These are phyloP conservation scores for Peribatodes rhomboidaria DNA, from an alignment of 2,888 invertebrate genomes.

Conservation along the genomic window DNA sequence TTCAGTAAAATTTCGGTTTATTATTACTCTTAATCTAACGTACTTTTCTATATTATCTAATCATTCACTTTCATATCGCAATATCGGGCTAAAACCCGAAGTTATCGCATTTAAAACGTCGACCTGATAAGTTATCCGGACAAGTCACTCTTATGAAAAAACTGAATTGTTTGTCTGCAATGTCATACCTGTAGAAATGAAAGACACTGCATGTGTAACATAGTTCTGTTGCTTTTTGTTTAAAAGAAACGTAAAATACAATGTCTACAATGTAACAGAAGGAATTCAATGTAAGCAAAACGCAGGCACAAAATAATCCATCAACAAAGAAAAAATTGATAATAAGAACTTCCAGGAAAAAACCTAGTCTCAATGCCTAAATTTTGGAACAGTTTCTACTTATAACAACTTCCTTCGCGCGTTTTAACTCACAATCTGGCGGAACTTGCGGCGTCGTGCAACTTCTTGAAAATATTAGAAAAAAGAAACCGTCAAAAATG, in stretches of 20 bases:
- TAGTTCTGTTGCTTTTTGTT: neutral
- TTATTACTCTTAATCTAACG: neutral
- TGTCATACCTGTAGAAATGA: neutral
- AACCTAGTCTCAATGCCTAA: constrained; percentile 25
- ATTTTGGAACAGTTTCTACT: constrained; percentile 15
- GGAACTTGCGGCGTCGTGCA: neutral
- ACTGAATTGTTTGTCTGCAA: constrained; percentile 25
- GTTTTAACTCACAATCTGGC: constrained; percentile 28
- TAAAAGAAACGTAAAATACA: neutral
- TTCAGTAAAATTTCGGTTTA: neutral
- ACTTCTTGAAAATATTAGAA: constrained; percentile 7
- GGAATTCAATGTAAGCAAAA: neutral
- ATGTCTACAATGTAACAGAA: neutral
- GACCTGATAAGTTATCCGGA: constrained; percentile 38
- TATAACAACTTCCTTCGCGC: constrained; percentile 30
- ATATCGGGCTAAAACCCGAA: constrained; percentile 25
- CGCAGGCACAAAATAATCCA: neutral
- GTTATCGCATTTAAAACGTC: constrained; percentile 38
- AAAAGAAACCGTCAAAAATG: constrained; percentile 34
- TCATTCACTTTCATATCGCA: constrained; percentile 39
- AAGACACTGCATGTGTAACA: neutral
- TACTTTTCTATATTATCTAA: constrained; percentile 35
- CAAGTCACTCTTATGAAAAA: constrained; percentile 17
- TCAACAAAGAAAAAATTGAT: neutral
- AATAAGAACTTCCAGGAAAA: constrained; percentile 8